phyloP scores from a whole-genome alignment of 2,113 vertebrate genomes.

The Xenopus laevis region DNA sequence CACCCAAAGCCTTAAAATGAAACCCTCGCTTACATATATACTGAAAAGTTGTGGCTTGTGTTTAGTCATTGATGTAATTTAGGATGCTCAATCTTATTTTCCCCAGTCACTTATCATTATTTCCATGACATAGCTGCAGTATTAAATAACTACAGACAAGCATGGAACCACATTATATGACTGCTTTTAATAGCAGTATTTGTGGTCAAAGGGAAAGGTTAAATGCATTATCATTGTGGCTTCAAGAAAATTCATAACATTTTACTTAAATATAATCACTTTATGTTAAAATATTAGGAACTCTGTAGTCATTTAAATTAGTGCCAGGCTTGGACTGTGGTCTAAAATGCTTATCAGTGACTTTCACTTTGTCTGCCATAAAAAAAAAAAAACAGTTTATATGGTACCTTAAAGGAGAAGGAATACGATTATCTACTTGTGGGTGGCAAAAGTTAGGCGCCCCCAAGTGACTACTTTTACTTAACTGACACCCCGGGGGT shows the following conservation, averaged over 20 bases:
- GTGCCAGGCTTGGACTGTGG: slow-evolving; percentile 27
- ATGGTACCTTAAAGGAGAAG: slow-evolving; percentile 39
- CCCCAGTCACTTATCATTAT: slow-evolving; percentile 10
- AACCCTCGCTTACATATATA: no score
- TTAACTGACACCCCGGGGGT: no score
- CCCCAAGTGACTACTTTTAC: no score
- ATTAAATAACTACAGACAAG: slow-evolving; percentile 28
- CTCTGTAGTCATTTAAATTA: slow-evolving; percentile 39
- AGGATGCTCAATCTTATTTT: no score
- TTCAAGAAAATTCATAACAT: slow-evolving; percentile 37
- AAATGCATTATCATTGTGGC: no score
- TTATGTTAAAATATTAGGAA: slow-evolving; percentile 34
- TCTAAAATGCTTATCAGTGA: slow-evolving; percentile 41
- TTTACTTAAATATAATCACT: slow-evolving; percentile 39
- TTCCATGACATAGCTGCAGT: slow-evolving; percentile 34
- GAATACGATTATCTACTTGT: no score
- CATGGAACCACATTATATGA: neutral
- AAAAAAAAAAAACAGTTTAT: slow-evolving; percentile 31
- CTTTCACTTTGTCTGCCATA: slow-evolving; percentile 25
- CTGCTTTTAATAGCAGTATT: slow-evolving; percentile 7
- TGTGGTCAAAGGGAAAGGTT: neutral
- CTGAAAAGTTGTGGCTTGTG: no score
- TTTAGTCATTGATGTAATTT: no score
- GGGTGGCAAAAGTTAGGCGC: no score
- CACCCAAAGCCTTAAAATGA: no score